Evolutionary conservation across 2,888 invertebrate genomes (phyloP), one percentile per base, ranked within the genome.

Genomic region (Drosophila setosimentum): DNA sequence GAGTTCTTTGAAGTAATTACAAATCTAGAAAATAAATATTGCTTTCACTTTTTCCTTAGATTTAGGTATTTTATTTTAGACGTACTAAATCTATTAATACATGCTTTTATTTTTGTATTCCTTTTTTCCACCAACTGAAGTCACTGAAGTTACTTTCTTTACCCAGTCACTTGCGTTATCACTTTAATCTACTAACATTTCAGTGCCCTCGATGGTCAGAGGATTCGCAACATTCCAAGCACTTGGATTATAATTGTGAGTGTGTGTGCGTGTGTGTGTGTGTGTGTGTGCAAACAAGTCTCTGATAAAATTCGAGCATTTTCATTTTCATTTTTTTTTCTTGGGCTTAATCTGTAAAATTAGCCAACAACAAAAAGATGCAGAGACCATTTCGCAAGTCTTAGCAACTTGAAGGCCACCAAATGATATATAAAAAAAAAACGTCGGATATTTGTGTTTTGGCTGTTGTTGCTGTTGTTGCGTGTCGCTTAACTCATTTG

Each of bases 401-500:
- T 55, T 53, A 29, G 42, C 50, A 63, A 68, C 40, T 49, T 49
- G 29, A 68, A 68, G 49, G 32, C 58, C 79, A 48, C 69, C 69
- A 74, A 79, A 74, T 74, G 64, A 58, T 65, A 76, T 79, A 59
- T 66, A 79, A n/a, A 37, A 66, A 59, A 69, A 79, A n/a, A 37
- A 66, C 66, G 51, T 79, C 21, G 65, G 51, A 59, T 59, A 62
- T 75, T 67, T 78, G 70, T 75, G 42, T 61, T 54, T 16, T 33
- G 33, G 53, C 33, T 35, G 33, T 32, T 3, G 45, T 7, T 21
- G 21, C 21, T 45, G 42, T 13, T 59, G 62, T 35, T 57, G 66
- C 51, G 24, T 67, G 53, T 55, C 63, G 76, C 5, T 78, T 76
- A 72, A 76, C 78, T 78, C 80, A 78, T 78, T 78, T 78, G 80